These are phyloP conservation scores for Cerastoderma edule DNA, from an alignment of 2,888 invertebrate genomes.

Conservation along the genomic window DNA sequence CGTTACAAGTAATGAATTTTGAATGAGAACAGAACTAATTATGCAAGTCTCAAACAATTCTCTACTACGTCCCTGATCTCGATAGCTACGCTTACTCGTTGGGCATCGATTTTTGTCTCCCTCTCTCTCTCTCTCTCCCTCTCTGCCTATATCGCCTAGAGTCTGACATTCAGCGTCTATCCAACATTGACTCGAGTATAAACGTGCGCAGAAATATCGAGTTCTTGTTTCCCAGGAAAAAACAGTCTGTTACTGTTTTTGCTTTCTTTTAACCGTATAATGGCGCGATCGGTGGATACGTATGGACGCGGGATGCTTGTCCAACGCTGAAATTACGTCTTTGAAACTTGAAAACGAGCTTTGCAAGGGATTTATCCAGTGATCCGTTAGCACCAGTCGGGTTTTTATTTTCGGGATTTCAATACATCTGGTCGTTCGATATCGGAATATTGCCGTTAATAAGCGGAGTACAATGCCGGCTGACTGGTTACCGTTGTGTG, in stretches of 20 bases:
- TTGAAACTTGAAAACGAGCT: too few relatives aligned
- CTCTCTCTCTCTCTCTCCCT: too few relatives aligned
- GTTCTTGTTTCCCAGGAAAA: background rate
- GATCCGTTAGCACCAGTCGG: too few relatives aligned
- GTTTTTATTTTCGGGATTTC: too few relatives aligned
- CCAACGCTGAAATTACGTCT: too few relatives aligned
- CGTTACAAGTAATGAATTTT: constrained; percentile 66
- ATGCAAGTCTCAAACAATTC: constrained; percentile 60
- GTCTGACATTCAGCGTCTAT: constrained; percentile 43
- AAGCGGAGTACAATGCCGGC: background rate
- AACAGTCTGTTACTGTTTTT: constrained; percentile 27
- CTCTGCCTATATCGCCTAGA: too few relatives aligned
- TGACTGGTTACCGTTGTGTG: too few relatives aligned
- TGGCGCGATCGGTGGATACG: constrained; percentile 6
- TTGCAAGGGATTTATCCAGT: too few relatives aligned
- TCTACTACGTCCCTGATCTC: background rate
- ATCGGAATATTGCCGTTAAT: background rate
- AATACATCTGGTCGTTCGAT: too few relatives aligned
- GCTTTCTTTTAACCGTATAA: background rate
- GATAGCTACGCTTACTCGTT: constrained; percentile 5
- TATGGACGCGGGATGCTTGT: background rate
- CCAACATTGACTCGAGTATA: constrained; percentile 17
- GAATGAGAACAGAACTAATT: constrained; percentile 70
- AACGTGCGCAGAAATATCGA: constrained; percentile 9
- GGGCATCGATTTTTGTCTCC: constrained; percentile 50